A percentile compares a stretch with the other conserved stretches of the same genome.
Evolutionary conservation across 2,797 vertebrate species (phyloP).

Genomic region (Pipistrellus pipistrellus): DNA sequence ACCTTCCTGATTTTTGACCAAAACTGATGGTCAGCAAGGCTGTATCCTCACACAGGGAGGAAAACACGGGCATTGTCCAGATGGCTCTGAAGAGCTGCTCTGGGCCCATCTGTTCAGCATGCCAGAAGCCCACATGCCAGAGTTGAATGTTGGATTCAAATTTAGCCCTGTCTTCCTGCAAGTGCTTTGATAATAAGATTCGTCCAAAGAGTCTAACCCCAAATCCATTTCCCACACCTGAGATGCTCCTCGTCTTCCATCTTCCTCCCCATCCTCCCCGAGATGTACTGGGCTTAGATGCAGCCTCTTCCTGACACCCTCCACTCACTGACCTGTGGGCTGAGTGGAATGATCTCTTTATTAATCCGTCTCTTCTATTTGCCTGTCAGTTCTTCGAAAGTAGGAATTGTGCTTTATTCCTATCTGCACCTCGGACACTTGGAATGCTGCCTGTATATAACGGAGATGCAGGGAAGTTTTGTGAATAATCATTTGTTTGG

Average conservation of each 20-base stretch:
- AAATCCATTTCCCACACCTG: too few relatives aligned
- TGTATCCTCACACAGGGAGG: too few relatives aligned
- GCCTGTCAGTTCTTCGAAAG: not conserved
- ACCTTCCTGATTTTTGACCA: not conserved
- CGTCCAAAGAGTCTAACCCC: not conserved
- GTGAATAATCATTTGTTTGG: not conserved
- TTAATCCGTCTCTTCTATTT: not conserved
- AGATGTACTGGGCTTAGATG: not conserved
- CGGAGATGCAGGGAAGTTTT: not conserved
- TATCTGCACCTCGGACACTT: not conserved
- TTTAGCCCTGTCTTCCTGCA: not conserved
- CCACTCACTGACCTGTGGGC: not conserved
- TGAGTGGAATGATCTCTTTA: not conserved
- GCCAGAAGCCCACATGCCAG: not conserved
- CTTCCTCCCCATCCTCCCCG: fast-evolving
- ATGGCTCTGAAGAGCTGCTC: not conserved
- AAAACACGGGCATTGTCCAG: not conserved
- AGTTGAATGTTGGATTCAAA: fast-evolving
- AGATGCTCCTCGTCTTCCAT: not conserved
- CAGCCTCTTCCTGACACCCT: not conserved
- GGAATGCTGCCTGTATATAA: not conserved
- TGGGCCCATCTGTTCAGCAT: fast-evolving
- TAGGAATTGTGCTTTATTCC: not conserved
- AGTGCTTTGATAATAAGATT: not conserved
- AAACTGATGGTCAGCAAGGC: not conserved